phyloP scores from a whole-genome alignment of 2,113 vertebrate species.

The Miniopterus natalensis region DNA sequence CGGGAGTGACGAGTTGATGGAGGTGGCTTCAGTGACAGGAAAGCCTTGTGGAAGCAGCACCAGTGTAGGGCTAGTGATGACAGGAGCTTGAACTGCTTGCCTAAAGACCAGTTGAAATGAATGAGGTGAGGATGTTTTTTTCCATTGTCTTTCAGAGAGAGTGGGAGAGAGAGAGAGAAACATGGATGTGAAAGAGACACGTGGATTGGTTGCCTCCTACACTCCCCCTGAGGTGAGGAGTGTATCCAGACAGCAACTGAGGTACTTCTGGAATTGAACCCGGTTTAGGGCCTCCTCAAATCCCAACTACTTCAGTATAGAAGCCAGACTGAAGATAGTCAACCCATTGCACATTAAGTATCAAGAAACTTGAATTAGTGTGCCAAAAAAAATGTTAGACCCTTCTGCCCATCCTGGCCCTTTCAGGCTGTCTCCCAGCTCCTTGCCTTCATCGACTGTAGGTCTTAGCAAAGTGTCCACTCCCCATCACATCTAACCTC shows the following conservation, averaged over 20 bases:
- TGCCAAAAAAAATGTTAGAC: neutral
- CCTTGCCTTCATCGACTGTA: neutral
- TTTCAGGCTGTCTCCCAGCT: no score
- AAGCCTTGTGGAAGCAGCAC: constrained; percentile 71
- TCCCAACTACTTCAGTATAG: neutral
- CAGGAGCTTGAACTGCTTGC: neutral
- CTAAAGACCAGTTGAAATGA: constrained; percentile 74
- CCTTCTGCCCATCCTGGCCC: neutral
- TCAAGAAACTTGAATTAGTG: neutral
- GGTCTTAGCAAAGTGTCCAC: neutral
- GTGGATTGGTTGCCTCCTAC: no score
- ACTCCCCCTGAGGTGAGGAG: no score
- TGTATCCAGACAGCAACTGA: no score
- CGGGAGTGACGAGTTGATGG: neutral
- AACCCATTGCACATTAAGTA: neutral
- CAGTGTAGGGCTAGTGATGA: neutral
- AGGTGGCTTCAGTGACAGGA: constrained; percentile 31
- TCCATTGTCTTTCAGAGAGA: no score
- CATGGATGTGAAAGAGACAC: no score
- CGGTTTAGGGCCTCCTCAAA: neutral
- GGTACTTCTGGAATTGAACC: no score
- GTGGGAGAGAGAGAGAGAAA: no score
- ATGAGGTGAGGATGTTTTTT: constrained; percentile 77
- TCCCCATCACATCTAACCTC: neutral
- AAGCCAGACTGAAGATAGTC: neutral